Percentiles rank a stretch among this genome's conserved stretches.
These are phyloP conservation scores for Nymphalis urticae DNA, from an alignment of 2,888 invertebrate genomes.

Conservation along the genomic window DNA sequence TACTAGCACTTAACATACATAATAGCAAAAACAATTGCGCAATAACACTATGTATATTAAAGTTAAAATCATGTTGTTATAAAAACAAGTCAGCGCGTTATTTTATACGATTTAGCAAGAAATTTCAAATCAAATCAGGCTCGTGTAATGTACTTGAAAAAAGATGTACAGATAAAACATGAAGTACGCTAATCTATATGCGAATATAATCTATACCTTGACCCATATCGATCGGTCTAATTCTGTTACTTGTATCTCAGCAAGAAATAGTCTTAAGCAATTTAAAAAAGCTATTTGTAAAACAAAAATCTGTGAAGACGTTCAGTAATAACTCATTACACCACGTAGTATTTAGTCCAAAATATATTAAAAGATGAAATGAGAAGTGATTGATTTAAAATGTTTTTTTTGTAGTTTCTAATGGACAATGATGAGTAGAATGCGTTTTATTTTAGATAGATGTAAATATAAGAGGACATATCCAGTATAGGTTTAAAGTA, in stretches of 20 bases:
- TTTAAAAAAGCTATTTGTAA: not conserved
- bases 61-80: too few relatives aligned
- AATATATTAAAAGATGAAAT: too few relatives aligned
- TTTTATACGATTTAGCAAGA: not conserved
- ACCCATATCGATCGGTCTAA: constrained; percentile 20
- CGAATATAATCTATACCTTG: constrained; percentile 25
- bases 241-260: not conserved
- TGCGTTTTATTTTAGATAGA: too few relatives aligned
- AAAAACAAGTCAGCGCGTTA: too few relatives aligned
- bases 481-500: too few relatives aligned
- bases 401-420: too few relatives aligned
- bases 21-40: constrained; percentile 1
- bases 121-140: not conserved
- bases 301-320: not conserved
- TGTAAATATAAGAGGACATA: too few relatives aligned
- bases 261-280: not conserved
- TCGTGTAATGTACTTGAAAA: constrained; percentile 1
- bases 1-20: not conserved
- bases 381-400: too few relatives aligned
- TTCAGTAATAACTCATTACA: too few relatives aligned
- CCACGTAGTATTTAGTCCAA: too few relatives aligned
- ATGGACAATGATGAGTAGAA: too few relatives aligned
- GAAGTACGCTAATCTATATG: constrained; percentile 7
- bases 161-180: constrained; percentile 8
- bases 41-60: not conserved